phyloP scores from a whole-genome alignment of 2,113 vertebrate species.

The Ursus arctos region DNA sequence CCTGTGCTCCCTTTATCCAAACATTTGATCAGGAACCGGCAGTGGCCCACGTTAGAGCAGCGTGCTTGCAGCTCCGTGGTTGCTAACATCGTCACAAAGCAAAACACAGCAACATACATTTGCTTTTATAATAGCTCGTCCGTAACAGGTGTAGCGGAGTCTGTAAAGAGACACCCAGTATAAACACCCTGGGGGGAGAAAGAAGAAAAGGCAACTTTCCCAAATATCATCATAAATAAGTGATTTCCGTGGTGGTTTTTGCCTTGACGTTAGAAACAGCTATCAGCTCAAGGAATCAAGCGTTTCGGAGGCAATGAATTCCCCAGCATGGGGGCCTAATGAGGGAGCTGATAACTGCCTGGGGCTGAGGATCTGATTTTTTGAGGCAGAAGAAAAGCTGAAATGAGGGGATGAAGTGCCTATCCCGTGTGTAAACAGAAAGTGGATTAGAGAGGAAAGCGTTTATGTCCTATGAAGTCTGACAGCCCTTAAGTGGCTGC shows the following conservation, averaged over 20 bases:
- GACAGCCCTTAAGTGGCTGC: slow-evolving; percentile 17
- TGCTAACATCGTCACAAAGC: slow-evolving; percentile 68
- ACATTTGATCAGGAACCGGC: not conserved
- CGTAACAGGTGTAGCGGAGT: slow-evolving; percentile 51
- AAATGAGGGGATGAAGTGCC: slow-evolving; percentile 46
- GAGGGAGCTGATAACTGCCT: slow-evolving; percentile 66
- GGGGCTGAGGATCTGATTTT: slow-evolving; percentile 63
- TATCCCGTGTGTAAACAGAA: slow-evolving; percentile 57
- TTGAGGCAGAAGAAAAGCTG: slow-evolving; percentile 47
- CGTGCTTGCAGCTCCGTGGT: not conserved
- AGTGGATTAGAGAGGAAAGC: not conserved
- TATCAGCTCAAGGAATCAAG: slow-evolving; percentile 76
- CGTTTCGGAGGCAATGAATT: slow-evolving; percentile 73
- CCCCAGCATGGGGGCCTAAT: slow-evolving; percentile 71
- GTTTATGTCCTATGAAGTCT: slow-evolving; percentile 47
- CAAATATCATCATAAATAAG: slow-evolving; percentile 76
- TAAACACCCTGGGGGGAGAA: slow-evolving; percentile 58
- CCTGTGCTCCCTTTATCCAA: not conserved
- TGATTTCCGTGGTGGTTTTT: slow-evolving; percentile 64
- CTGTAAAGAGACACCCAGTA: slow-evolving; percentile 58
- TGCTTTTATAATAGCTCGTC: slow-evolving; percentile 71
- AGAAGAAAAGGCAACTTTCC: slow-evolving; percentile 50
- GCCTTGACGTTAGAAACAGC: slow-evolving; percentile 56
- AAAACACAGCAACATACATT: slow-evolving; percentile 71
- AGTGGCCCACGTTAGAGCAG: not conserved